These are phyloP conservation scores for Pseudopleuronectes americanus DNA, from an alignment of 2,797 vertebrate genomes.

Conservation along the genomic window DNA sequence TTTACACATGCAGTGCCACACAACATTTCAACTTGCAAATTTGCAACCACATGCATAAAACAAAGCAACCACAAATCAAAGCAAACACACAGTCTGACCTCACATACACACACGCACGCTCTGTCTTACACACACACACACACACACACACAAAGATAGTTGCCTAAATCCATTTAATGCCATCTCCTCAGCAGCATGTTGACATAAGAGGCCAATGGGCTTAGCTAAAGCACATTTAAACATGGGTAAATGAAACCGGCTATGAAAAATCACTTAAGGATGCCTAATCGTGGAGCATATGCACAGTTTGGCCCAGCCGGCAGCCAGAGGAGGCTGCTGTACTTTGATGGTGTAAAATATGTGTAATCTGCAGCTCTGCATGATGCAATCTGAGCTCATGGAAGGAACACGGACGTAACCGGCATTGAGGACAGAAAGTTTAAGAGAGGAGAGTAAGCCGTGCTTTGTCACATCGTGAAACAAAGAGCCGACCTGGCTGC, in stretches of 20 bases:
- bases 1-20: constrained; percentile 39
- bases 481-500: constrained; percentile 44
- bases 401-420: constrained; percentile 17
- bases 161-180: constrained; percentile 82
- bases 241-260: constrained; percentile 77
- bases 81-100: constrained; percentile 8
- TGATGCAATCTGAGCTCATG: constrained; percentile 69
- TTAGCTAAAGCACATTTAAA: constrained; percentile 83
- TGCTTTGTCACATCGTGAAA: constrained; percentile 41
- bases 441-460: constrained; percentile 31
- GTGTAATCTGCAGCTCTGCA: constrained; percentile 64
- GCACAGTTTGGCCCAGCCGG: constrained; percentile 61
- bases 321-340: constrained; percentile 62
- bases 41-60: constrained; percentile 33
- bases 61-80: constrained; percentile 35
- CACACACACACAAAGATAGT: constrained; percentile 41
- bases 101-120: constrained; percentile 20
- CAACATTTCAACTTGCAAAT: constrained; percentile 23
- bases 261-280: constrained; percentile 82
- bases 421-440: constrained; percentile 46
- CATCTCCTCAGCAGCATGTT: constrained; percentile 81
- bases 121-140: constrained; percentile 5
- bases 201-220: constrained; percentile 82
- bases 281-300: constrained; percentile 75
- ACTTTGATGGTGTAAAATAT: constrained; percentile 75